A percentile compares a stretch with the other conserved stretches of the same genome.
Evolutionary conservation across 2,888 invertebrate genomes (phyloP).

Genomic region (Drosophila peninsularis): DNA sequence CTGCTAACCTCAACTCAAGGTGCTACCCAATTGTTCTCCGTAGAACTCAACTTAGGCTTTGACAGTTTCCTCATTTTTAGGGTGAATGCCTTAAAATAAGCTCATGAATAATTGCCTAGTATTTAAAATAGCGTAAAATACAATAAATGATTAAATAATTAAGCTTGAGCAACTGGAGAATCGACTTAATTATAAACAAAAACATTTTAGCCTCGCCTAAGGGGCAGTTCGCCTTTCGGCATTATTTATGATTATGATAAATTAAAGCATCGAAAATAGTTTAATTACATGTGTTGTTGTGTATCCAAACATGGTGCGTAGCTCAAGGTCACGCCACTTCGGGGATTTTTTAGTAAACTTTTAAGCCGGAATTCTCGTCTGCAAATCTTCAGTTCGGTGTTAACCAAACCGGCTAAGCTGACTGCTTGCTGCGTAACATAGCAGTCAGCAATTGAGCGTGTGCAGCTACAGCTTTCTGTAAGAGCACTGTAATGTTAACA

Average conservation of each 20-base stretch:
- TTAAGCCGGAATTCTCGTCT: slow-evolving; percentile 20
- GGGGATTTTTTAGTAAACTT: slow-evolving; percentile 14
- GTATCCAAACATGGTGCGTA: neutral
- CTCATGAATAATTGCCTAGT: neutral
- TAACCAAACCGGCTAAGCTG: neutral
- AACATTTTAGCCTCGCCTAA: neutral
- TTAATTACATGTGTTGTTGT: slow-evolving; percentile 5
- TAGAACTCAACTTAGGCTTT: neutral
- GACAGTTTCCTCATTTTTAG: slow-evolving; percentile 3
- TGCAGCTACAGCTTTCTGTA: slow-evolving; percentile 6
- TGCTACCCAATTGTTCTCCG: neutral
- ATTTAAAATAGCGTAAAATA: neutral
- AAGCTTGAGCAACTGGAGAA: neutral
- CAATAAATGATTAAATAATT: neutral
- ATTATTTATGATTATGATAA: slow-evolving; percentile 1
- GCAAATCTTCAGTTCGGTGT: neutral
- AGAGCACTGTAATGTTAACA: slow-evolving; percentile 17
- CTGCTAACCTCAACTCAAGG: neutral
- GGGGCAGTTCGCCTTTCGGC: neutral
- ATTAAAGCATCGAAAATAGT: neutral
- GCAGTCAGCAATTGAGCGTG: slow-evolving; percentile 31
- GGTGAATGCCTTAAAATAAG: neutral
- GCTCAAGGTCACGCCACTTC: slow-evolving; percentile 19
- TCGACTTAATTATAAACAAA: neutral
- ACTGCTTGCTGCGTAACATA: neutral